Conservation (phyloP, 2,888 invertebrate species). For the Galerucella pusilla region DNA sequence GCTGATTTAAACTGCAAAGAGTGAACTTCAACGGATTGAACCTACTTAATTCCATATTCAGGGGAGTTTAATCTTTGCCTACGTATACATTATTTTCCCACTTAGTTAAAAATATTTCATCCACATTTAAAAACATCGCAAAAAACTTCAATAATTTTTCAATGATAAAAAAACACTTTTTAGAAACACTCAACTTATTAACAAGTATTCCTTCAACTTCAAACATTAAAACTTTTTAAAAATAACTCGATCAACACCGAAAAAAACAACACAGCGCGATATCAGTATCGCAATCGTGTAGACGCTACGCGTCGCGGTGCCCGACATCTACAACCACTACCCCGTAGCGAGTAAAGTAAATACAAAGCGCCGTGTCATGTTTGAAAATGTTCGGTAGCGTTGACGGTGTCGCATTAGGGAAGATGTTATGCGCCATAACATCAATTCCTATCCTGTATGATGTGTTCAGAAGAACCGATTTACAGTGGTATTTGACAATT, state of each 20-base stretch:
- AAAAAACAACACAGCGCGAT: background rate
- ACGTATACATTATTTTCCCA: background rate
- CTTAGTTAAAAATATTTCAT: background rate
- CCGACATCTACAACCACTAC: constrained; percentile 25
- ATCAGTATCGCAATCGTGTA: background rate
- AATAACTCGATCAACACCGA: background rate
- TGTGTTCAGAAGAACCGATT: constrained; percentile 13
- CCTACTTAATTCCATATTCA: no score
- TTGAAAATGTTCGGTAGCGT: constrained; percentile 9
- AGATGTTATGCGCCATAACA: constrained; percentile 16
- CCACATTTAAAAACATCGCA: constrained; percentile 13
- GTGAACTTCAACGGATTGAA: no score
- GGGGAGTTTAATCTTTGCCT: background rate
- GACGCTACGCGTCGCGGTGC: constrained; percentile 14
- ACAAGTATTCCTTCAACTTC: no score
- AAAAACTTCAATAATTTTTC: no score
- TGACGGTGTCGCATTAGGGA: constrained; percentile 15
- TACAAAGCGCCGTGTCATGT: constrained; percentile 1
- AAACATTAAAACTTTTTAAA: background rate
- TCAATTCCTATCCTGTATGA: background rate
- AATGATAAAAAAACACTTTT: no score
- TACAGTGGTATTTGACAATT: constrained; percentile 4
- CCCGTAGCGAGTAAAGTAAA: constrained; percentile 29
- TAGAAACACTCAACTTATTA: no score
- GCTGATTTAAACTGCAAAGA: no score